Conservation (phyloP, 2,888 invertebrate genomes). For the Rosalia funebris region DNA sequence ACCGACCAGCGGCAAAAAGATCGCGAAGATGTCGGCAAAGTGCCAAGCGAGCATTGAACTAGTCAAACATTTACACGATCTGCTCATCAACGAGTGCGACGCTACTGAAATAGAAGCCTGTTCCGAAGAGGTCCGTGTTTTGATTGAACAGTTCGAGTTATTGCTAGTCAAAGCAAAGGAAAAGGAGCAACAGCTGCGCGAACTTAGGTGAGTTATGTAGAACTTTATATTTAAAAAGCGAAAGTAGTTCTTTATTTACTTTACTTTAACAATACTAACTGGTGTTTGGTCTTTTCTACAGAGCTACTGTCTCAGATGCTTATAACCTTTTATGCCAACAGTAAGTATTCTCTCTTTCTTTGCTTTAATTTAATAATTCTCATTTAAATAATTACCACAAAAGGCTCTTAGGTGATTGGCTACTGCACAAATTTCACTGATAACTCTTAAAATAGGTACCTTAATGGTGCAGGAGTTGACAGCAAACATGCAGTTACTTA, state of each 20-base stretch:
- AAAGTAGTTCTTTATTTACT: conserved; percentile 29
- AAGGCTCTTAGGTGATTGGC: background rate
- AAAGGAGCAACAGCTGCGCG: conserved; percentile 79
- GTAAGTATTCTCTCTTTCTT: conserved; percentile 64
- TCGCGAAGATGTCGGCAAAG: conserved; percentile 79
- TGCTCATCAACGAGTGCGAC: conserved; percentile 79
- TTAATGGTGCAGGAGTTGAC: too few species aligned
- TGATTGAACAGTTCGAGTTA: conserved; percentile 75
- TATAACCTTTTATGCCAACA: conserved; percentile 70
- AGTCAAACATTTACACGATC: conserved; percentile 80
- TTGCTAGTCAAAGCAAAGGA: conserved; percentile 77
- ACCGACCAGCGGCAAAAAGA: conserved; percentile 74
- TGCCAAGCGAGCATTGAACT: conserved; percentile 85
- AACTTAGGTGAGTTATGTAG: conserved; percentile 72
- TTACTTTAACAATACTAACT: conserved; percentile 54
- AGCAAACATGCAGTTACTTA: too few species aligned
- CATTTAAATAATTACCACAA: background rate
- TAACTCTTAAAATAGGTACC: background rate
- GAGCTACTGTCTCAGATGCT: conserved; percentile 68
- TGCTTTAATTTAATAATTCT: conserved; percentile 32
- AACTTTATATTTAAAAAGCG: conserved; percentile 30
- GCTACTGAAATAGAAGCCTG: conserved; percentile 74
- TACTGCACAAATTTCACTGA: background rate
- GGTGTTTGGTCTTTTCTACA: conserved; percentile 61
- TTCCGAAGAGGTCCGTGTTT: conserved; percentile 72